Base-by-base conservation (phyloP, 2,888 invertebrate genomes). In the Chirona hameri region DNA sequence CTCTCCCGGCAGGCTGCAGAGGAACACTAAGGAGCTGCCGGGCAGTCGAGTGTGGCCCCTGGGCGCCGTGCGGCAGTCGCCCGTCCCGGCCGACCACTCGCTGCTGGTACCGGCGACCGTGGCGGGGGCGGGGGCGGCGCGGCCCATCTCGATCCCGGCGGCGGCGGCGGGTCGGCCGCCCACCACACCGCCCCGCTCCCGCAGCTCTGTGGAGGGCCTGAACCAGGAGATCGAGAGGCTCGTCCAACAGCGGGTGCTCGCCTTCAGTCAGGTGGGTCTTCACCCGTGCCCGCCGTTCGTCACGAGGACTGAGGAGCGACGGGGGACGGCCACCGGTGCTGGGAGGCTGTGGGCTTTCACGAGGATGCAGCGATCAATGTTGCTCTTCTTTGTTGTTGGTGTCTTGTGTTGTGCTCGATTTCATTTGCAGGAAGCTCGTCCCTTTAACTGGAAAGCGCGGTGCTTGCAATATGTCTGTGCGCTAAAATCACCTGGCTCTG, bases 141-240 rank as follows among this genome's bases (percentile, higher is more conserved):
- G 10, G 65, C 65, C 65, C 65, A 69, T 69, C 10, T 9, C 65
- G 12, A 69, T 69, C 65, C 65, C 65, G 27, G n/a, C 12, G 12
- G 27, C 81, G 29, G 60, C 55, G n/a, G 81, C 81, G 2, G 65
- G 65, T 15, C 65, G 65, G 27, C 21, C 65, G 65, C 65, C 65
- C 65, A 27, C 65, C 65, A 83, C 84, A 81, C 84, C 84, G 52
- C 90, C 93, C 86, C 93, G 93, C 83, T 94, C 94, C 87, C 90
- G 95, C 82, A 95, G 93, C 85, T 95, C 95, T 79, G 94, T 95
- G 24, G 95, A 96, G 88, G 95, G 95, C 39, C 91, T 95, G 31
- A 95, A 95, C 88, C 94, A 94, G 88, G 95, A 95, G 89, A 94
- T 95, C 84, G 95, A 95, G 88, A 91, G 92, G 87, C 91, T 95